A percentile compares a stretch with the other conserved stretches of the same genome.
Conservation (phyloP, 2,113 vertebrate species). For the Microtus oregoni region DNA sequence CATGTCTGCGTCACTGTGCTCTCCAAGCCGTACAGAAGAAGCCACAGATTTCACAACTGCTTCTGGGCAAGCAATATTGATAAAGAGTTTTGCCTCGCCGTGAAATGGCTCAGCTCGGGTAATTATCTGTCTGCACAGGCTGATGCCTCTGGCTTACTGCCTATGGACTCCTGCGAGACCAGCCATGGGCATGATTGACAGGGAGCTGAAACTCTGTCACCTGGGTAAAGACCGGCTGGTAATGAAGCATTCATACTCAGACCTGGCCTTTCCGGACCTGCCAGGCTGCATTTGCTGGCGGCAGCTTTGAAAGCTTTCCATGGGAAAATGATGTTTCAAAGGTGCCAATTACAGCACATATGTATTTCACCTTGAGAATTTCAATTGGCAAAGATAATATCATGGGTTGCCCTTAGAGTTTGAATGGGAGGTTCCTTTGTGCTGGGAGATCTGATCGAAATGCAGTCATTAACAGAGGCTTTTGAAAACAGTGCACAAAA, state of each 20-base stretch:
- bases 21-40: not conserved
- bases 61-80: conserved; percentile 57
- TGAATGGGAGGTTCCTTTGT: conserved; percentile 77
- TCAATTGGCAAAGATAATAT: conserved; percentile 80
- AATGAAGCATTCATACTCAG: conserved; percentile 79
- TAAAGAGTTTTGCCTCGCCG: conserved; percentile 72
- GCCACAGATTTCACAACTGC: not conserved
- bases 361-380: conserved; percentile 69
- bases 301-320: conserved; percentile 65
- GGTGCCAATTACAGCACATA: conserved; percentile 48
- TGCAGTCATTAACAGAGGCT: conserved; percentile 74
- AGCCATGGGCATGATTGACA: conserved; percentile 75
- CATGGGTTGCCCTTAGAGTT: conserved; percentile 77
- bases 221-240: conserved; percentile 66
- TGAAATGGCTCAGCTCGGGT: conserved; percentile 76
- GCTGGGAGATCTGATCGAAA: conserved; percentile 75
- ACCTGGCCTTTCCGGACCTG: conserved; percentile 65
- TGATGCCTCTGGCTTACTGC: conserved; percentile 76
- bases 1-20: not conserved
- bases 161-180: conserved; percentile 74
- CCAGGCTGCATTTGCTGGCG: conserved; percentile 69
- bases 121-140: conserved; percentile 82
- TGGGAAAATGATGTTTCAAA: conserved; percentile 75
- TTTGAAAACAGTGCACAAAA: conserved; percentile 70
- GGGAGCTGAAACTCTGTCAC: conserved; percentile 72